Evolutionary conservation across 2,797 vertebrate species (phyloP).

Genomic region (Botia almorhae): DNA sequence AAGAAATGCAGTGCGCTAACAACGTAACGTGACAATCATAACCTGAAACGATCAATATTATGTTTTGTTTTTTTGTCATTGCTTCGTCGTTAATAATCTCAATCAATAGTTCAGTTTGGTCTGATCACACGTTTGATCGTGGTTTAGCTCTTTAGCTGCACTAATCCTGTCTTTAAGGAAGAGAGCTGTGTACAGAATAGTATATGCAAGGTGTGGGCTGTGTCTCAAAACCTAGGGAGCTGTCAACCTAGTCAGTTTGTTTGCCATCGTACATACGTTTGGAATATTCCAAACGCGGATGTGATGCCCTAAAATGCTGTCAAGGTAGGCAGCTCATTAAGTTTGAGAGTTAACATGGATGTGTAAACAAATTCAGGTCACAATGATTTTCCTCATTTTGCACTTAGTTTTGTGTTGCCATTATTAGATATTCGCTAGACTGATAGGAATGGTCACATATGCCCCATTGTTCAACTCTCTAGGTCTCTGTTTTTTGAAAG

Average conservation of each 20-base stretch:
- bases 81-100: neutral
- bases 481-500: neutral
- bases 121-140: conserved; percentile 2
- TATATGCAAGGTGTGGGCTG: conserved; percentile 9
- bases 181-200: conserved; percentile 13
- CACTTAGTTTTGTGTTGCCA: neutral
- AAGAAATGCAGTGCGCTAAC: conserved; percentile 35
- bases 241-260: neutral
- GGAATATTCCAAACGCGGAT: neutral
- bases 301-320: neutral
- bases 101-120: neutral
- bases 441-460: too few species aligned
- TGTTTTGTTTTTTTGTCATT: neutral
- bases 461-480: neutral
- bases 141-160: conserved; percentile 30
- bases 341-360: neutral
- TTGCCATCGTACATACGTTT: neutral
- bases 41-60: neutral
- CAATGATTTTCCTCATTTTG: neutral
- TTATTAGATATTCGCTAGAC: neutral
- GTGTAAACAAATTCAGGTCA: conserved; percentile 26
- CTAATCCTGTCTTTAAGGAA: conserved; percentile 41
- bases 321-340: neutral
- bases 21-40: conserved; percentile 19
- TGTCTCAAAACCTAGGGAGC: conserved; percentile 2